Conservation (phyloP, 2,113 vertebrate species). For the Diglossa brunneiventris region DNA sequence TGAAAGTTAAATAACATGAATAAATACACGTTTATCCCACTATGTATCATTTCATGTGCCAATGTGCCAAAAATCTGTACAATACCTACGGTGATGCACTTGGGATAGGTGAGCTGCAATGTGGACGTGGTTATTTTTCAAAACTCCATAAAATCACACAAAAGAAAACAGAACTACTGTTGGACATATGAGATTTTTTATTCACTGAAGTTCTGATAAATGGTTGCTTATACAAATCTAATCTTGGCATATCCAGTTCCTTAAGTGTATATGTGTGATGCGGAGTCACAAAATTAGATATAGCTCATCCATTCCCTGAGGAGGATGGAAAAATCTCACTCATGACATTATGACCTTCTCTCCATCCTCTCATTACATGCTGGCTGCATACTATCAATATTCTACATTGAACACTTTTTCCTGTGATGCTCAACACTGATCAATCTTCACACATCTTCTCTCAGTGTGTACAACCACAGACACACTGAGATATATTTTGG, state of each 20-base stretch:
- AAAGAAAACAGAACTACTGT: neutral
- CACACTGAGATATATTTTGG: neutral
- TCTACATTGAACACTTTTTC: neutral
- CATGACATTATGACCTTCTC: neutral
- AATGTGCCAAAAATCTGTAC: neutral
- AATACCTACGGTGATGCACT: neutral
- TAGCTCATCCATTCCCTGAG: neutral
- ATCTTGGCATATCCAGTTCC: neutral
- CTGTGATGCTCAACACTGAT: neutral
- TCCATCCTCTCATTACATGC: neutral
- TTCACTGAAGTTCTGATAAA: neutral
- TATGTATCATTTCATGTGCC: neutral
- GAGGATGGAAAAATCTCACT: neutral
- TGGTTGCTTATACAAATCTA: neutral
- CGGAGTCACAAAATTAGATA: neutral
- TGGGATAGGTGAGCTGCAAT: neutral
- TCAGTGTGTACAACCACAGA: accelerated
- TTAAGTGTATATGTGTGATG: neutral
- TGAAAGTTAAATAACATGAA: neutral
- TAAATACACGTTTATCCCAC: neutral
- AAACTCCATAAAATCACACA: neutral
- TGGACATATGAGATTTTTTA: neutral
- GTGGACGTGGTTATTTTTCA: neutral
- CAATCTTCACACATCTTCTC: neutral
- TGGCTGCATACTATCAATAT: neutral